Percentiles rank a stretch among this genome's conserved stretches.
These are phyloP conservation scores for Alethe castanea DNA, from an alignment of 2,113 vertebrate genomes.

Conservation along the genomic window DNA sequence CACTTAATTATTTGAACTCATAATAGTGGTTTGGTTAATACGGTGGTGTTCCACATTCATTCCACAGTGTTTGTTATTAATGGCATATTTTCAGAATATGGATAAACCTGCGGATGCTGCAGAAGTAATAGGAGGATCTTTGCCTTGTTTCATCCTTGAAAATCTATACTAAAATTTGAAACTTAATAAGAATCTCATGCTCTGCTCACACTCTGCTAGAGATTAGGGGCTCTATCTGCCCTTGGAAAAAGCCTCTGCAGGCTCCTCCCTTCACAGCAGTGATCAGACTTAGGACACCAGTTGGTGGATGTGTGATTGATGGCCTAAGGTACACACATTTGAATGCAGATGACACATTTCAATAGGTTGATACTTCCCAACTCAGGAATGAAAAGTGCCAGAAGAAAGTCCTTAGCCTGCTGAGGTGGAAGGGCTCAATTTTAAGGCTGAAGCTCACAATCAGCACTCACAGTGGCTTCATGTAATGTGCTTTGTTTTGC, in stretches of 20 bases:
- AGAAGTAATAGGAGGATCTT: background rate
- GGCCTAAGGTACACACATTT: background rate
- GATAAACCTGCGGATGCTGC: background rate
- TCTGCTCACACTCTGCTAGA: background rate
- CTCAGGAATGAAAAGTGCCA: background rate
- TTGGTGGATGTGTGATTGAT: background rate
- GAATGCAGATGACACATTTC: background rate
- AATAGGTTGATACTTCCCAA: background rate
- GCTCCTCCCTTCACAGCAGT: background rate
- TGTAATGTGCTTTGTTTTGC: background rate
- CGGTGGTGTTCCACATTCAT: background rate
- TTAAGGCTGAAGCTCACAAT: background rate
- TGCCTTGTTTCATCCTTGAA: background rate
- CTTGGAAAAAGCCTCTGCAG: background rate
- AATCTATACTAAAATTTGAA: background rate
- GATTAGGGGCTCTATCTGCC: background rate
- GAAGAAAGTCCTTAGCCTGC: background rate
- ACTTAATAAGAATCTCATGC: background rate
- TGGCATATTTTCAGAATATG: background rate
- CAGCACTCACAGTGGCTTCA: background rate
- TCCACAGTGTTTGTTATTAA: background rate
- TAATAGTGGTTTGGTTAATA: background rate
- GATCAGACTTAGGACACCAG: background rate
- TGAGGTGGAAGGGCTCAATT: background rate
- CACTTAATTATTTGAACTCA: background rate